phyloP scores from a whole-genome alignment of 2,888 invertebrate species.

The Yponomeuta plumbellus region DNA sequence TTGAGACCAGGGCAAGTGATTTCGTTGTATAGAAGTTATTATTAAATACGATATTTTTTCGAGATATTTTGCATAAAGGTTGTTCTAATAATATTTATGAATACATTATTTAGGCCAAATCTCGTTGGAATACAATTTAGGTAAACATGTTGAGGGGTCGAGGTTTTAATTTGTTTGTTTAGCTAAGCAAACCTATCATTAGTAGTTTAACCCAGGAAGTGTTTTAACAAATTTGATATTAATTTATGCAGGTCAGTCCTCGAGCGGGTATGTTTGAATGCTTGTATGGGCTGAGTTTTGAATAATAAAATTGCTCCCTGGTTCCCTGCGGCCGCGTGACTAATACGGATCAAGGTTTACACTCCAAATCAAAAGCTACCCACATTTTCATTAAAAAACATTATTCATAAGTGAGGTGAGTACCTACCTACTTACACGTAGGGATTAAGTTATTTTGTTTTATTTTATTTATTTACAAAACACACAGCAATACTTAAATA shows the following conservation, averaged over 20 bases:
- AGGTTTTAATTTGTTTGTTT: slow-evolving; percentile 2
- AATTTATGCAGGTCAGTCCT: slow-evolving; percentile 17
- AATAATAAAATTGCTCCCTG: slow-evolving; percentile 5
- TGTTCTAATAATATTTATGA: too few relatives aligned
- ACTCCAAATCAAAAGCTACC: background rate
- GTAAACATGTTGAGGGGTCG: slow-evolving; percentile 6
- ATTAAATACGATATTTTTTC: too few relatives aligned
- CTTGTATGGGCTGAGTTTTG: slow-evolving; percentile 8
- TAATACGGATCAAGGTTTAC: background rate
- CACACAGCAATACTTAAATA: too few relatives aligned
- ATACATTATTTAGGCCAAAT: background rate
- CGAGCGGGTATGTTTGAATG: slow-evolving; percentile 15
- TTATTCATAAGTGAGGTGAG: too few relatives aligned
- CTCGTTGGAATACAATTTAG: background rate
- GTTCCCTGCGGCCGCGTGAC: background rate
- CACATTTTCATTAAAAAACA: too few relatives aligned
- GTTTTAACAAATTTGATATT: slow-evolving; percentile 18
- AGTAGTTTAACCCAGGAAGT: background rate
- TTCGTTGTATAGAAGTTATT: too few relatives aligned
- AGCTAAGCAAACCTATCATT: background rate
- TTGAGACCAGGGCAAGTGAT: too few relatives aligned
- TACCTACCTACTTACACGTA: too few relatives aligned
- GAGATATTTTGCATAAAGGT: too few relatives aligned
- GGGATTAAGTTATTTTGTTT: too few relatives aligned
- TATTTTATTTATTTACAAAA: too few relatives aligned